A percentile compares a stretch with the other conserved stretches of the same genome.
Evolutionary conservation across 2,797 vertebrate genomes (phyloP).

Genomic region (Rhinella marina): DNA sequence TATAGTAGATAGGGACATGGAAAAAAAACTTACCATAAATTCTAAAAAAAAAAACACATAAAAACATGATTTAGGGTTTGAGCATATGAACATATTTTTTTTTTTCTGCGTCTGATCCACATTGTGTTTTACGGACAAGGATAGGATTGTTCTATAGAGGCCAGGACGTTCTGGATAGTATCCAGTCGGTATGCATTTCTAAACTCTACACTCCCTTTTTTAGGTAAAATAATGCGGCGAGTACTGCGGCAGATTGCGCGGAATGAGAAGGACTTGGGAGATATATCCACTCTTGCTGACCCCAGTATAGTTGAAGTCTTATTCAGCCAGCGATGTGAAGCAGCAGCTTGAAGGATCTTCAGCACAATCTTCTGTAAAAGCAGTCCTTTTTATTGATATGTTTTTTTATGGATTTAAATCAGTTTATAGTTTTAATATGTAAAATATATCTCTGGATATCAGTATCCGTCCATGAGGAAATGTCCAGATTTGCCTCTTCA

Average conservation of each 20-base stretch:
- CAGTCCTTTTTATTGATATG: slow-evolving; percentile 21
- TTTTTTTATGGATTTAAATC: slow-evolving; percentile 6
- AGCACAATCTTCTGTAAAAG: background rate
- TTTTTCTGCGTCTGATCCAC: too few relatives aligned
- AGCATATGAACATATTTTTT: too few relatives aligned
- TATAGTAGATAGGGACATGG: too few relatives aligned
- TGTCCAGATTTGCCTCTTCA: background rate
- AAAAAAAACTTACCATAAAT: too few relatives aligned
- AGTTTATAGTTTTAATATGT: slow-evolving; percentile 18
- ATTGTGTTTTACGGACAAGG: too few relatives aligned
- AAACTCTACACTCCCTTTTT: background rate
- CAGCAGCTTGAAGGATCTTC: slow-evolving; percentile 70
- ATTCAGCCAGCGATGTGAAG: slow-evolving; percentile 78
- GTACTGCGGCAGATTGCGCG: slow-evolving; percentile 80
- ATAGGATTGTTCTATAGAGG: too few relatives aligned
- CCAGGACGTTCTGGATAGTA: too few relatives aligned
- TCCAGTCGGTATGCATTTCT: background rate
- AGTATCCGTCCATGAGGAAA: background rate
- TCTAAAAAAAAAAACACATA: too few relatives aligned
- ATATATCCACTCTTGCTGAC: slow-evolving; percentile 82
- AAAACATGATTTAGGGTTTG: too few relatives aligned
- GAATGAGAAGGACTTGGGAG: slow-evolving; percentile 81
- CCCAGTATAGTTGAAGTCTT: slow-evolving; percentile 81
- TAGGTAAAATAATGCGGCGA: slow-evolving; percentile 84
- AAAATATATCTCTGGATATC: background rate